Conservation (phyloP, 2,888 invertebrate genomes). For the Tiphia femorata region DNA sequence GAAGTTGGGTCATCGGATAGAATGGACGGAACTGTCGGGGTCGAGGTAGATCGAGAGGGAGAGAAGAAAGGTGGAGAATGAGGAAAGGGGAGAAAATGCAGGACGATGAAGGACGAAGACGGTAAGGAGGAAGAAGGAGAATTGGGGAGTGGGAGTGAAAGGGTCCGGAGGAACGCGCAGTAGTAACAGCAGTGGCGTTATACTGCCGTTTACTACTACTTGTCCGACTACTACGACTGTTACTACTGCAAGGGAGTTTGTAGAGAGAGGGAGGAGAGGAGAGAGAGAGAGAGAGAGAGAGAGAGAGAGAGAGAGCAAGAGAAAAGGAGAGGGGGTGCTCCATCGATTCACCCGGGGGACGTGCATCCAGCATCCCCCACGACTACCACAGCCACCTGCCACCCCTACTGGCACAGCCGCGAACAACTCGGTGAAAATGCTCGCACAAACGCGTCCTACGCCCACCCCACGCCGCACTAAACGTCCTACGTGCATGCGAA, state of each 20-base stretch:
- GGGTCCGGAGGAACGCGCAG: too few species aligned
- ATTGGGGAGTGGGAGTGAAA: too few species aligned
- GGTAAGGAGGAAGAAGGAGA: too few species aligned
- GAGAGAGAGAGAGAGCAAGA: constrained; percentile 36
- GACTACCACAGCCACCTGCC: constrained; percentile 3
- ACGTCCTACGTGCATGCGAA: too few species aligned
- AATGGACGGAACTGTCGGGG: background rate
- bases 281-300: constrained; percentile 4
- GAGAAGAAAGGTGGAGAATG: background rate
- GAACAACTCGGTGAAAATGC: background rate
- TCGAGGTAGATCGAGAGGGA: background rate
- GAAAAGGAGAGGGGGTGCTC: constrained; percentile 50
- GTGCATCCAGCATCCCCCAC: constrained; percentile 51
- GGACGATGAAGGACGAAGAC: too few species aligned
- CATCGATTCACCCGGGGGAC: constrained; percentile 64
- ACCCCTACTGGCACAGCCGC: background rate
- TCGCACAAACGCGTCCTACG: background rate
- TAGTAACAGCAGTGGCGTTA: too few species aligned
- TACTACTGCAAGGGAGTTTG: too few species aligned
- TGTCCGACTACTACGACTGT: too few species aligned
- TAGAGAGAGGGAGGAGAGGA: too few species aligned
- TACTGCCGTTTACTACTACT: too few species aligned
- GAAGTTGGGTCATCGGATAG: too few species aligned
- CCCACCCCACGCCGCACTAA: background rate
- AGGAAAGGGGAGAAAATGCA: background rate